Base-by-base conservation (phyloP, 2,797 vertebrate species). In the Polyboroides typus region DNA sequence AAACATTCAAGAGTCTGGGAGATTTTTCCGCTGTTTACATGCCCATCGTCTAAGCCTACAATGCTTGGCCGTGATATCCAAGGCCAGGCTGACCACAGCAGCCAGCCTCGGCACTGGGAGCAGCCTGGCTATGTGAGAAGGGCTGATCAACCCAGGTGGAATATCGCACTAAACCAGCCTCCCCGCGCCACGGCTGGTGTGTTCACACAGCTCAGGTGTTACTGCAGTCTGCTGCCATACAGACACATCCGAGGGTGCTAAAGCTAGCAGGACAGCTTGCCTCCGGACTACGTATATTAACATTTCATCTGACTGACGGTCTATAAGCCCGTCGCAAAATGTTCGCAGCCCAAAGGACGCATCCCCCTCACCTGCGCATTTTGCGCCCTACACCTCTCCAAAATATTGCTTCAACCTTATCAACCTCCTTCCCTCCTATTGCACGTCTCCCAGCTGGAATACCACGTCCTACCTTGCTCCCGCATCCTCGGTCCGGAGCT, bases 11-110 rank as follows among this genome's bases (percentile, higher is more conserved):
- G 82, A 89, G 50, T 71, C 63, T 3, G 21, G 29, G 55, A 94
- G 85, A 95, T 93, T 91, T 95, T 83, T 88, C 62, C 38, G 36
- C 86, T 87, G 45, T 68, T 92, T 80, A 50, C 74, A 60, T n/a
- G 50, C 63, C 82, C n/a, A 3, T 70, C 7, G 1, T 50, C 66
- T 71, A 36, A 91, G 70, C 31, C 60, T 75, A 15, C 34, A 73
- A 11, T 1, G 29, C 44, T 76, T 62, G 56, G n/a, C 79, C 1
- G 1, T 25, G 34, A 64, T 42, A 82, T 2, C 59, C 89, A 71
- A 71, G 88, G 81, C 82, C 71, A 76, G 36, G 15, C 44, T 90
- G 81, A 40, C 47, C 74, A 58, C 0, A 52, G 66, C 44, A 52
- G 36, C 44, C 75, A 91, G 84, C 52, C 63, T 34, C n/a, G 44